Evolutionary conservation across 2,113 vertebrate species (phyloP).

Genomic region (Halichoeres trimaculatus): DNA sequence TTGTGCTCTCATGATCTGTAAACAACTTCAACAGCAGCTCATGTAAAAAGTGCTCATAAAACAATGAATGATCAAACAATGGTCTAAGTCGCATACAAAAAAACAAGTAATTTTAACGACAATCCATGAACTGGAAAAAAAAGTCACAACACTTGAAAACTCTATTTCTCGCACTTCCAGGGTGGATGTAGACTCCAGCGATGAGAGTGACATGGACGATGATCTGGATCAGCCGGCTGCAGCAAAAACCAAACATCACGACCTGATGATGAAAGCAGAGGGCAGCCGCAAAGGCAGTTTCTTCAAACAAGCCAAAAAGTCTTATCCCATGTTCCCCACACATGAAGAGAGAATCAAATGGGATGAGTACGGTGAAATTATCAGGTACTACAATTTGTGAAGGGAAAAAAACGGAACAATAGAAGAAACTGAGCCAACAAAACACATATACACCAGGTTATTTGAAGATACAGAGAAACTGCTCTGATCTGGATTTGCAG

Average conservation of each 20-base stretch:
- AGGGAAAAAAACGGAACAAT: background rate
- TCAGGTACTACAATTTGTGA: conserved; percentile 85
- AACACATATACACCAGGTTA: too few relatives aligned
- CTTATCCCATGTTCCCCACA: conserved; percentile 97
- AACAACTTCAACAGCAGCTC: conserved; percentile 24
- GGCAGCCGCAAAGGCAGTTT: conserved; percentile 96
- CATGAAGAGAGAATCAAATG: conserved; percentile 98
- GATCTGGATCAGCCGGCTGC: conserved; percentile 91
- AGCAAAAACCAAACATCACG: conserved; percentile 93
- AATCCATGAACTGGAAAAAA: conserved; percentile 25
- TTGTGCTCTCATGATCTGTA: background rate
- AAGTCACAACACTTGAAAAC: background rate
- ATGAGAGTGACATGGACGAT: conserved; percentile 96
- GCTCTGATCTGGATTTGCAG: background rate
- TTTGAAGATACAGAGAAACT: background rate
- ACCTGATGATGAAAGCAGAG: conserved; percentile 99
- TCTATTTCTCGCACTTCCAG: conserved; percentile 72
- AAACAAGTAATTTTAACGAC: conserved; percentile 5
- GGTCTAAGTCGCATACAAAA: background rate
- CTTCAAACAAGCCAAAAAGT: conserved; percentile 99
- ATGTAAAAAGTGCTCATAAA: conserved; percentile 19
- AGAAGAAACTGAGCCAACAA: too few relatives aligned
- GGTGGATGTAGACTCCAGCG: conserved; percentile 96
- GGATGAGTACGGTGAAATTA: conserved; percentile 99
- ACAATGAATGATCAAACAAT: conserved; percentile 44